Conservation (phyloP, 2,113 vertebrate genomes). For the Suricata suricatta region DNA sequence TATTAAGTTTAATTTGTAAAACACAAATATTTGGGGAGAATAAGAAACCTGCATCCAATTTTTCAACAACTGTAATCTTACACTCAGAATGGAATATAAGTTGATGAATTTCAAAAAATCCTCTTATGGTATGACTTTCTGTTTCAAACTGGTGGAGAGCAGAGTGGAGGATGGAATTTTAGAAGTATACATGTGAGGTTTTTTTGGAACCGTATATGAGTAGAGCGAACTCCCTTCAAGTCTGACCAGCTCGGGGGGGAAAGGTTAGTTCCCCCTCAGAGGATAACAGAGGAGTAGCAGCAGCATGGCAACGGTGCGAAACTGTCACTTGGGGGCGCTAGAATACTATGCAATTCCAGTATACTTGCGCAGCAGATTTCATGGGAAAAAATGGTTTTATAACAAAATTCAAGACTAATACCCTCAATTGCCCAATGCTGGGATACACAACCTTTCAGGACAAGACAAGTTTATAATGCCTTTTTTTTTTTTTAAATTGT, state of each 20-base stretch:
- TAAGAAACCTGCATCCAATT: neutral
- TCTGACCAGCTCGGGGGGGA: neutral
- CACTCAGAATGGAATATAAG: neutral
- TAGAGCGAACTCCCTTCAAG: neutral
- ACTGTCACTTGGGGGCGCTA: slow-evolving; percentile 85
- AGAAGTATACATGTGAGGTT: neutral
- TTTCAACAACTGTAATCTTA: neutral
- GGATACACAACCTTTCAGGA: slow-evolving; percentile 54
- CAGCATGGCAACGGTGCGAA: slow-evolving; percentile 58
- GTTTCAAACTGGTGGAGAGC: neutral
- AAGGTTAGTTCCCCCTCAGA: neutral
- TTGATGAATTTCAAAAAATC: slow-evolving; percentile 30
- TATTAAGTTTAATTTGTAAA: slow-evolving; percentile 30
- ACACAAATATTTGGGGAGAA: neutral
- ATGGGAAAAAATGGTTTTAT: slow-evolving; percentile 51
- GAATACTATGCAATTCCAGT: slow-evolving; percentile 76
- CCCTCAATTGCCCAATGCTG: neutral
- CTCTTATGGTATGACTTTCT: neutral
- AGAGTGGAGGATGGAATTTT: neutral
- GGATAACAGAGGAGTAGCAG: neutral
- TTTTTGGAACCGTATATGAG: neutral
- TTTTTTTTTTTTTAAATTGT: slow-evolving; percentile 78
- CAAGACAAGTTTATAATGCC: slow-evolving; percentile 66
- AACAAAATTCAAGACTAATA: slow-evolving; percentile 68
- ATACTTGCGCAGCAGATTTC: slow-evolving; percentile 16